Base-by-base conservation (phyloP, 2,113 vertebrate genomes). In the Gopherus flavomarginatus region DNA sequence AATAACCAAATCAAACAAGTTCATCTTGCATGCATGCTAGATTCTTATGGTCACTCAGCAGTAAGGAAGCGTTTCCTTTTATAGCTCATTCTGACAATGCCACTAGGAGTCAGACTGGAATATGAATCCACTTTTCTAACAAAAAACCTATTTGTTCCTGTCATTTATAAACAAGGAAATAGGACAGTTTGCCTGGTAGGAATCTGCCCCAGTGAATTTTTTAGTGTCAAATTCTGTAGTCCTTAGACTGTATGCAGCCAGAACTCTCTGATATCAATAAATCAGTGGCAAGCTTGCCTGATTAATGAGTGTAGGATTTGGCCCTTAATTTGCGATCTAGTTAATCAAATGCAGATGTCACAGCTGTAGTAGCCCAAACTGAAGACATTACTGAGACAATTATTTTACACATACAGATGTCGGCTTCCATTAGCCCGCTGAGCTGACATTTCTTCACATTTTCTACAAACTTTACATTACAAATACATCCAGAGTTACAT, bases 151-250 rank as follows among this genome's bases (percentile, higher is more conserved):
- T 65, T 82, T 82, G 83, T 84, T 75, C 80, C 81, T 79, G 87
- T 49, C 22, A 21, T 75, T 93, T 96, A 78, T 83, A 86, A 91
- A 92, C 72, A 88, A 85, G 62, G 29, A 50, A 95, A 88, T 26
- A 44, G 87, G 22, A 84, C n/a, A 3, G 5, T 77, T 50, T 38
- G 38, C 24, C 75, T 47, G 11, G 24, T 78, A 24, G 27, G 72
- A 90, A n/a, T 52, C 49, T n/a, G 81, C 49, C 52, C 56, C 77
- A 29, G 11, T 59, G 31, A 93, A 82, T 2, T 31, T 53, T 82
- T 80, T 6, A 72, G 72, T 77, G 0, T 0, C 59, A 90, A 90
- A 90, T 88, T 53, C 81, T 81, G 44, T 7, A 87, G 62, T 69
- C 49, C 35, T 56, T 49, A 65, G 69, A 77, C 42, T 86, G 85